Evolutionary conservation across 1,140 invertebrate species (phyloP).

Genomic region (Drosophila fuyamai): DNA sequence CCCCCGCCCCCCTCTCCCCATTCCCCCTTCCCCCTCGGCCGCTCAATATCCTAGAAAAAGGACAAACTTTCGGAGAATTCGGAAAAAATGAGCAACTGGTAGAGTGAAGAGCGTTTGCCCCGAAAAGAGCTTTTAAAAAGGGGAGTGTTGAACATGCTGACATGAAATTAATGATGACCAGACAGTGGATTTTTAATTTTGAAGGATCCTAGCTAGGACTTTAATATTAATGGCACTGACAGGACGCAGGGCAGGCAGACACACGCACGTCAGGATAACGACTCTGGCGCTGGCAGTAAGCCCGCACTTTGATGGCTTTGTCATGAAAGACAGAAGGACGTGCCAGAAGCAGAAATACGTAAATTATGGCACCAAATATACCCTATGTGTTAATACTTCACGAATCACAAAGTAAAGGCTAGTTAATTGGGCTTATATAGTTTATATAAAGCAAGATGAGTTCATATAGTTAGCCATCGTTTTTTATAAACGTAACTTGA

Average conservation of each 20-base stretch:
- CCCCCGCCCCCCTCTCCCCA: too few relatives aligned
- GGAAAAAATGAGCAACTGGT: background rate
- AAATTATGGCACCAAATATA: background rate
- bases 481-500: too few relatives aligned
- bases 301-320: slow-evolving; percentile 47
- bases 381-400: background rate
- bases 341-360: background rate
- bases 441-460: too few relatives aligned
- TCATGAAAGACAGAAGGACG: slow-evolving; percentile 31
- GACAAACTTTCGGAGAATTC: slow-evolving; percentile 4
- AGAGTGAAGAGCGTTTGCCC: background rate
- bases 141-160: slow-evolving; percentile 10
- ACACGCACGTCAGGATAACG: slow-evolving; percentile 43
- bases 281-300: slow-evolving; percentile 48
- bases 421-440: too few relatives aligned
- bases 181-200: slow-evolving; percentile 64
- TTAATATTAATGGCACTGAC: slow-evolving; percentile 47
- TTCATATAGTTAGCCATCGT: too few relatives aligned
- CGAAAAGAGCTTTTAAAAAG: background rate
- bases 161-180: slow-evolving; percentile 71
- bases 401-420: too few relatives aligned
- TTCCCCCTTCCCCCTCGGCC: too few relatives aligned
- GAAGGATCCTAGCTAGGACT: slow-evolving; percentile 17
- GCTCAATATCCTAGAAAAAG: background rate
- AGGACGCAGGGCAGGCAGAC: slow-evolving; percentile 26